Evolutionary conservation across 2,888 invertebrate genomes (phyloP).

Genomic region (Pandemis heparana): DNA sequence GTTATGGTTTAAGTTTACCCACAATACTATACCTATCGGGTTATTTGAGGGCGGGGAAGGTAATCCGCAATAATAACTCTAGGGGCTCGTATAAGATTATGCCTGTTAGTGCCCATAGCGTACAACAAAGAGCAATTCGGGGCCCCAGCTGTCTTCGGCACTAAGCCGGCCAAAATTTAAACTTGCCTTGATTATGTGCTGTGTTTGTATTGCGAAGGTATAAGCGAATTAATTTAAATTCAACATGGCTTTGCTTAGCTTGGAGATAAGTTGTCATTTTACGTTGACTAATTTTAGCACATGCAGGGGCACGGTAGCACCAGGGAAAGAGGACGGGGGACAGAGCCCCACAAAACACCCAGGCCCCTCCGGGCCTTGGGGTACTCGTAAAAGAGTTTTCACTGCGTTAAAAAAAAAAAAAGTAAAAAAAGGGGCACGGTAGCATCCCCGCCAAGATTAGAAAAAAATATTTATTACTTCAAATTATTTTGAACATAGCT

Average conservation of each 20-base stretch:
- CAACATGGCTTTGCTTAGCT: neutral
- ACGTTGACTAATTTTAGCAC: too few species aligned
- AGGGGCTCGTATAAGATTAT: constrained; percentile 37
- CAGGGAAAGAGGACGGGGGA: too few species aligned
- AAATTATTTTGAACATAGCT: too few species aligned
- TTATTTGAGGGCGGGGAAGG: constrained; percentile 14
- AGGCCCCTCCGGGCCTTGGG: too few species aligned
- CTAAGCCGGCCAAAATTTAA: constrained; percentile 25
- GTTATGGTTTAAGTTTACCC: constrained; percentile 32
- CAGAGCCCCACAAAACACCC: too few species aligned
- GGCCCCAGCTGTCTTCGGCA: constrained; percentile 14
- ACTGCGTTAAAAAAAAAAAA: too few species aligned
- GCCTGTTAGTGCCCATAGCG: constrained; percentile 28
- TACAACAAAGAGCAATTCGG: constrained; percentile 36
- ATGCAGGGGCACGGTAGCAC: too few species aligned
- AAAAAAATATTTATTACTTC: too few species aligned
- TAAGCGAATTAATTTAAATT: constrained; percentile 13
- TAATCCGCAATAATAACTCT: constrained; percentile 43
- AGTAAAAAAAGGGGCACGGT: too few species aligned
- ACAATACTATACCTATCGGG: constrained; percentile 31
- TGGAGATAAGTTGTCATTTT: neutral
- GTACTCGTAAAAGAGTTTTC: too few species aligned
- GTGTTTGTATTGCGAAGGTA: constrained; percentile 12
- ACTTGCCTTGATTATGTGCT: constrained; percentile 21
- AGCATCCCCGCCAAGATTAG: too few species aligned